Conservation (phyloP, 1,140 invertebrate species). For the Tetramorium simillimum region DNA sequence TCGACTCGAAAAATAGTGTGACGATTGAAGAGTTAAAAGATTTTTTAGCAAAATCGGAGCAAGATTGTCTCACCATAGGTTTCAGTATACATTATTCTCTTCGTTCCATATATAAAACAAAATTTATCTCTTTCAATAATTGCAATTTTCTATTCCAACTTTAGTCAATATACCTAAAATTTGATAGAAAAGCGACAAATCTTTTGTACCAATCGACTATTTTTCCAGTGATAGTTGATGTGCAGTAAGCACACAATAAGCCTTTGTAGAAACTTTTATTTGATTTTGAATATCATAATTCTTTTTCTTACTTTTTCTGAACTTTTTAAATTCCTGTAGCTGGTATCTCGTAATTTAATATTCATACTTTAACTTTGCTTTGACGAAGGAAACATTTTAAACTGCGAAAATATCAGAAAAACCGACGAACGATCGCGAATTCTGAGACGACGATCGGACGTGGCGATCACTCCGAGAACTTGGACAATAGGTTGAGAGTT, state of each 20-base stretch:
- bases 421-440: not conserved
- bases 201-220: not conserved
- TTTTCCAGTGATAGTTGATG: not conserved
- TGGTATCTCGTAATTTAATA: not conserved
- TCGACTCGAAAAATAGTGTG: no score
- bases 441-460: conserved; percentile 13
- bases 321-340: not conserved
- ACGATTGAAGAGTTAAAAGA: no score
- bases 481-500: conserved; percentile 61
- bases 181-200: not conserved
- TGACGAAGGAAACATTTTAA: not conserved
- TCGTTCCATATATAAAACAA: not conserved
- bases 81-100: not conserved
- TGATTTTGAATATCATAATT: not conserved
- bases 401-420: not conserved
- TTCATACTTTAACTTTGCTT: not conserved
- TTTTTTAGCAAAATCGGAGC: not conserved
- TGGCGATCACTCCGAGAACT: conserved; percentile 57
- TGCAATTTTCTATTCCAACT: not conserved
- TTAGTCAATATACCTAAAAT: not conserved
- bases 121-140: not conserved
- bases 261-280: not conserved
- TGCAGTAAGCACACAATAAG: not conserved
- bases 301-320: not conserved
- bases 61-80: not conserved